Conservation (phyloP, 2,113 vertebrate genomes). For the Rhinolophus ferrumequinum region DNA sequence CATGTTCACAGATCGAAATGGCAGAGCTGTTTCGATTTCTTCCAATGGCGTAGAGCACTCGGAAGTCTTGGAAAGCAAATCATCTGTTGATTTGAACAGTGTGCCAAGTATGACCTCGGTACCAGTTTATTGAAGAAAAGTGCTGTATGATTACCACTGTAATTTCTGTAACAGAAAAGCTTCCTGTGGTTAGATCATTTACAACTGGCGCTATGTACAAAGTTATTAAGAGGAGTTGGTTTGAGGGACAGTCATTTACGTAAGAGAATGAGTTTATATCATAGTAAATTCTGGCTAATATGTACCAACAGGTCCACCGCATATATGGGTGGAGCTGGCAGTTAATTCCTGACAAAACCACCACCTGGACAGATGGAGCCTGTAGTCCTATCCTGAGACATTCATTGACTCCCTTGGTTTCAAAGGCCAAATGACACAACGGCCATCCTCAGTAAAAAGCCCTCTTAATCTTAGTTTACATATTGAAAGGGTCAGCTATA, state of each 20-base stretch:
- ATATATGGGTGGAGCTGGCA: neutral
- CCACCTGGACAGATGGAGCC: neutral
- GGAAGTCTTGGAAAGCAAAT: neutral
- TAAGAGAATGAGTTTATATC: neutral
- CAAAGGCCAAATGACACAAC: neutral
- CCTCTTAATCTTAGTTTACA: neutral
- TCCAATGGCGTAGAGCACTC: neutral
- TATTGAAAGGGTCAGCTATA: neutral
- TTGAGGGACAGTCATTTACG: neutral
- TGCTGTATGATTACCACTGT: neutral
- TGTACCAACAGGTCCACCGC: neutral
- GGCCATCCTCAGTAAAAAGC: neutral
- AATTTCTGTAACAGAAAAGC: neutral
- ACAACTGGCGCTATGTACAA: neutral
- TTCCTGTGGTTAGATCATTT: neutral
- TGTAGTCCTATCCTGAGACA: neutral
- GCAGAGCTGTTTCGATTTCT: neutral
- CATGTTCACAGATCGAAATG: neutral
- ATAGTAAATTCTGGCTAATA: neutral
- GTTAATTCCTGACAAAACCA: neutral
- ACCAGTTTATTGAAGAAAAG: neutral
- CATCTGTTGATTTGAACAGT: slow-evolving; percentile 34
- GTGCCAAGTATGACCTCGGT: neutral
- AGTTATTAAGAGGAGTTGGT: neutral
- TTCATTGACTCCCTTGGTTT: neutral